Evolutionary conservation across 2,797 vertebrate genomes (phyloP), one percentile per base, ranked within the genome.

Genomic region (Danionella dracula): DNA sequence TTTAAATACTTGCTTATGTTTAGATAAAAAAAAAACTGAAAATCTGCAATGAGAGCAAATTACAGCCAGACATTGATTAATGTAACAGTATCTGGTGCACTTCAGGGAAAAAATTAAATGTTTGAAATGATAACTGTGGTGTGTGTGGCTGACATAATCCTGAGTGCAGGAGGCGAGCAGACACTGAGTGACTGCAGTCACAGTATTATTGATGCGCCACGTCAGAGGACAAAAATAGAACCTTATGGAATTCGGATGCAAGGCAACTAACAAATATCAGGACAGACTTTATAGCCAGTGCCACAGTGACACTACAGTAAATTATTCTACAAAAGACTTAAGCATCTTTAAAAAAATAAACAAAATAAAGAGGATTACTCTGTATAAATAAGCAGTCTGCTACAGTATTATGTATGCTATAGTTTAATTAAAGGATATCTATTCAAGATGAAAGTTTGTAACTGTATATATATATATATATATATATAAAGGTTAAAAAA

Each of bases 191-290:
- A 45, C 44, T 54, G 51, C 31, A 45, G 41, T 35, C 10, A 21
- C 42, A 48, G 5, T 29, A 12, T 35, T 64, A 64, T 51, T 64
- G 27, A 64, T 64, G 38, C 44, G 44, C 34, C 19, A 44, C 3
- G n/a, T 44, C 38, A 21, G 49, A 44, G 42, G 23, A n/a, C 13
- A 23, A 44, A 64, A 54, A 17, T 42, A 42, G 37, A 53, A 53
- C 12, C n/a, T 3, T 5, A 40, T 13, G 29, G 31, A 51, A 27
- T 6, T 3, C 23, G 23, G 23, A 27, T 27, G 23, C 23, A 27
- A 27, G 34, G 29, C 2, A 6, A 34, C 27, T 10, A 45, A 44
- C 49, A 65, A 37, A 35, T 45, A 19, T 54, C 50, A 54, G 40
- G n/a, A 35, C 12, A 64, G 27, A 64, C 53, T 12, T 21, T 10